Conservation (phyloP, 2,888 invertebrate species). For the Drosophila suboccidentalis region DNA sequence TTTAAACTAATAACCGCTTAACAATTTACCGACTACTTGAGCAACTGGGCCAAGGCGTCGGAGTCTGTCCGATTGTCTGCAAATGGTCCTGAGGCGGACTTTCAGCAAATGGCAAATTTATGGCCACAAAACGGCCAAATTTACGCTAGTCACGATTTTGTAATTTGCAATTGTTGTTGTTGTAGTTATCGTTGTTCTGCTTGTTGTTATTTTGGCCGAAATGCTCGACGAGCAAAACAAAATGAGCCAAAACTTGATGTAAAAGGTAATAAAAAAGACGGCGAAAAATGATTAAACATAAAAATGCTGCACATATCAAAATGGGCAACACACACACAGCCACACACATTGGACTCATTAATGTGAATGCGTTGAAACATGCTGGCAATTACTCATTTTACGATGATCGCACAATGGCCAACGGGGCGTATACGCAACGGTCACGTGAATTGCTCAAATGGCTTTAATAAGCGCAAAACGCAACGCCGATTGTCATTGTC, state of each 20-base stretch:
- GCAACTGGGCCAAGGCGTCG: slow-evolving; percentile 22
- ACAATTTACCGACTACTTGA: slow-evolving; percentile 44
- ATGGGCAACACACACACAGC: slow-evolving; percentile 21
- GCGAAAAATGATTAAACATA: slow-evolving; percentile 77
- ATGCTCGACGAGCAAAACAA: slow-evolving; percentile 24
- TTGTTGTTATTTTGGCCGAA: slow-evolving; percentile 28
- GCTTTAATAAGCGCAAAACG: slow-evolving; percentile 65
- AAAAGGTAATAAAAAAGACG: slow-evolving; percentile 67
- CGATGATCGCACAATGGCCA: slow-evolving; percentile 72
- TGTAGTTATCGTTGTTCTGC: slow-evolving; percentile 35
- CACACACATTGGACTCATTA: slow-evolving; percentile 60
- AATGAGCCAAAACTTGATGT: slow-evolving; percentile 61
- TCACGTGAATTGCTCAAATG: slow-evolving; percentile 69
- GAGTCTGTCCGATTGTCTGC: slow-evolving; percentile 22
- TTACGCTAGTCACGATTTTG: slow-evolving; percentile 81
- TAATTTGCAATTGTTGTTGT: slow-evolving; percentile 71
- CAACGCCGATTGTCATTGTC: slow-evolving; percentile 64
- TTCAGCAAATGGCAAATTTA: slow-evolving; percentile 67
- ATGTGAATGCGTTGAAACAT: slow-evolving; percentile 77
- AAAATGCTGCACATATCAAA: slow-evolving; percentile 69
- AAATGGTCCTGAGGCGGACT: slow-evolving; percentile 35
- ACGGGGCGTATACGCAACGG: slow-evolving; percentile 66
- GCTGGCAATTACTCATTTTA: slow-evolving; percentile 82
- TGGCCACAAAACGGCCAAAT: slow-evolving; percentile 68
- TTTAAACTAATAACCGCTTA: slow-evolving; percentile 73